Evolutionary conservation across 2,888 invertebrate species (phyloP), one percentile per base, ranked within the genome.

Genomic region (Petrolisthes manimaculis): DNA sequence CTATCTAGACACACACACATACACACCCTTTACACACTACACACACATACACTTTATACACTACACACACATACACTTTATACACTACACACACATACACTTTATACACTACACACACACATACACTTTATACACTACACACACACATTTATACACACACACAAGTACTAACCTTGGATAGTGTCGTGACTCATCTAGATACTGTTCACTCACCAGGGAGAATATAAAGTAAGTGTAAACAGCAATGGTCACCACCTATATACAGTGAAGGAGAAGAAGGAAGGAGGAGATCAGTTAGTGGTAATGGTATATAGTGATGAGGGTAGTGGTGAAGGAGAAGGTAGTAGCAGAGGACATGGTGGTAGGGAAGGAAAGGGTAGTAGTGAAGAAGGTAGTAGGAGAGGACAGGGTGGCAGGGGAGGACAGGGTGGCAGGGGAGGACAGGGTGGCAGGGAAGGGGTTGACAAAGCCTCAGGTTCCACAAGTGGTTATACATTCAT

Each of bases 161-260:
- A 37, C 37, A 37, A 37, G 37, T 37, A 37, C 37, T 37, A 37
- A 37, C 37, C 37, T 92, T 0, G 95, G 95, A 90, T 9, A 85
- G 89, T 82, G 79, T 21, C 69, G 81, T 0, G 69, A 18, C 0
- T 93, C 93, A 86, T 96, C 95, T 1, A 97, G 94, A 93, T 97
- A 96, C 94, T 98, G 98, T 24, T 97, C 95, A 0, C 97, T 97
- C 93, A 98, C 94, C 87, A 98, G 94, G 14, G 97, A 96, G 8
- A 97, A 96, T 90, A 97, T 95, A 93, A 98, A 98, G 93, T 97
- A 98, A 12, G 96, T 96, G 93, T 98, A 97, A 86, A 97, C 94
- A 14, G 98, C 97, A 91, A 98, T 93, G 1, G 98, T 98, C 56
- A 98, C 98, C 91, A 98, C 98, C 97, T 98, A 94, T 1, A 54